phyloP scores from a whole-genome alignment of 2,113 vertebrate genomes.

The Turnix velox region DNA sequence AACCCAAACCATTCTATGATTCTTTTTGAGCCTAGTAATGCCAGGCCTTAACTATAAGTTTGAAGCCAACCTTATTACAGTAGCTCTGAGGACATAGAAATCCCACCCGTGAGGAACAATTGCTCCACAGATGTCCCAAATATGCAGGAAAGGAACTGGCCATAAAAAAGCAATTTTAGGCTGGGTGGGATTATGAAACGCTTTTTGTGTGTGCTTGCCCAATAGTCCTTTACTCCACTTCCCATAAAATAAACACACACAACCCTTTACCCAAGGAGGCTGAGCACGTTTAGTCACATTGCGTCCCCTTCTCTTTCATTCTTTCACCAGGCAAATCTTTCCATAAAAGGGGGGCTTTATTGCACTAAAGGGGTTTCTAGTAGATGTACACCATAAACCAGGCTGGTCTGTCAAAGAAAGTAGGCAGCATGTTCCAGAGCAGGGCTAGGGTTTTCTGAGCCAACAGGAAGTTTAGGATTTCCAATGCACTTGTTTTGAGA shows the following conservation, averaged over 20 bases:
- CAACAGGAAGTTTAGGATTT: background rate
- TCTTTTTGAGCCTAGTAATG: background rate
- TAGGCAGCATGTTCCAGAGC: background rate
- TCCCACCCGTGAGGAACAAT: constrained; percentile 53
- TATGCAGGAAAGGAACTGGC: constrained; percentile 44
- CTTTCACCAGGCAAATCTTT: constrained; percentile 21
- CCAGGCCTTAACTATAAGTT: background rate
- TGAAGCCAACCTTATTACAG: background rate
- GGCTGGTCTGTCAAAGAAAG: background rate
- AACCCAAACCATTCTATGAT: too few species aligned
- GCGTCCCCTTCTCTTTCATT: background rate
- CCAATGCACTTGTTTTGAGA: background rate
- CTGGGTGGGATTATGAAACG: constrained; percentile 51
- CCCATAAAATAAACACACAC: constrained; percentile 52
- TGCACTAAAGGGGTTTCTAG: constrained; percentile 20
- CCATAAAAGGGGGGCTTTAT: constrained; percentile 52
- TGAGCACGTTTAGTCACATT: constrained; percentile 3
- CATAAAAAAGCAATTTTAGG: constrained; percentile 49
- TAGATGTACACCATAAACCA: constrained; percentile 29
- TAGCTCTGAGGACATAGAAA: constrained; percentile 7
- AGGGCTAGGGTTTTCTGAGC: background rate
- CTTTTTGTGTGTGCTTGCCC: constrained; percentile 44
- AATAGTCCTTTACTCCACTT: constrained; percentile 48
- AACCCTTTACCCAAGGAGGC: constrained; percentile 36
- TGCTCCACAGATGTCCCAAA: constrained; percentile 50